Evolutionary conservation across 2,113 vertebrate species (phyloP), one percentile per base, ranked within the genome.

Genomic region (Thunnus thynnus): DNA sequence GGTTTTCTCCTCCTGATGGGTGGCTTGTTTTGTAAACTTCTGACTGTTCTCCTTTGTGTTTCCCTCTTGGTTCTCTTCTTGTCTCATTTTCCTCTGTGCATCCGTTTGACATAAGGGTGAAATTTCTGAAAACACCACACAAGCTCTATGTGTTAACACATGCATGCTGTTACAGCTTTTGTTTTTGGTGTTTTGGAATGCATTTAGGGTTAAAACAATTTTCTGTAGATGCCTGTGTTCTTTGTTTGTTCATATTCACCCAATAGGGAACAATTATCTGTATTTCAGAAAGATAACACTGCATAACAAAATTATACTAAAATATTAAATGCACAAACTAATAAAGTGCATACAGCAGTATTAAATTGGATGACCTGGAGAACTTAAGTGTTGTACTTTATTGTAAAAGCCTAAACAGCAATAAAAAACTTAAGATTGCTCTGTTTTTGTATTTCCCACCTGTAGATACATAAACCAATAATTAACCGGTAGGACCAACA

Each of bases 121-220:
- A 51, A 36, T 17, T 3, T 62, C 5, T 60, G 58, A 7, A 48
- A 46, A 25, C 16, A 20, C 3, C 13, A 30, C 0, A 11, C 7
- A 41, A 41, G 9, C 27, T 65, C 16, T 69, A 22, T 58, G 68
- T 71, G 62, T 82, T 27, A 82, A 80, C 46, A 44, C 68, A 70
- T 70, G 89, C 84, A 87, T 80, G 87, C 27, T 74, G 11, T 71
- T 25, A 30, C 55, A 46, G 16, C 44, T 9, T 51, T 57, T 64
- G 50, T 41, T 56, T 72, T 69, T 70, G 44, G 46, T n/a, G 8
- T 12, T 60, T 68, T 77, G 18, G 3, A 66, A 73, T 76, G 83
- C 67, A 71, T 68, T 61, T 55, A 2, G 18, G 17, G 22, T 67
- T 22, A 3, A 57, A 18, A 1, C 2, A 12, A 27, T 22, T 20